Conservation (phyloP, 2,113 vertebrate species). For the Pituophis catenifer region DNA sequence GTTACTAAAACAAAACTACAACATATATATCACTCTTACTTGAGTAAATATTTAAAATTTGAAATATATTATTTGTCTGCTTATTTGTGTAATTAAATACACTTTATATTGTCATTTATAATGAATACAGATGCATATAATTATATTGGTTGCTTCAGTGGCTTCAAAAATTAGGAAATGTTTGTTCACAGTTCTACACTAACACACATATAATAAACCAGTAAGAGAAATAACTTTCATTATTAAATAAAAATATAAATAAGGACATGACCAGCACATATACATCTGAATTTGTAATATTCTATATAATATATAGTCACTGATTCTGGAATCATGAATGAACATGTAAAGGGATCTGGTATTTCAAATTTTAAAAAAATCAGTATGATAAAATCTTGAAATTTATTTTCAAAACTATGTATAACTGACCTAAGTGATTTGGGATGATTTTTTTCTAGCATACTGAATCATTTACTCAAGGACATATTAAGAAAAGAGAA, state of each 20-base stretch:
- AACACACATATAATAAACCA: neutral
- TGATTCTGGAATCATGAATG: neutral
- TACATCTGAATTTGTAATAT: neutral
- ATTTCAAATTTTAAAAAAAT: neutral
- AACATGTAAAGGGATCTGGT: neutral
- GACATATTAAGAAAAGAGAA: neutral
- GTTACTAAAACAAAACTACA: neutral
- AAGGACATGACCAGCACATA: neutral
- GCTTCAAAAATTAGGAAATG: neutral
- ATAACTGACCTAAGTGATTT: neutral
- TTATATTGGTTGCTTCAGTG: neutral
- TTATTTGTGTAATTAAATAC: neutral
- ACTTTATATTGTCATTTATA: neutral
- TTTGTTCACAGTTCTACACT: neutral
- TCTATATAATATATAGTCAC: neutral
- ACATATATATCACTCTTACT: neutral
- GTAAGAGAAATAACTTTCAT: neutral
- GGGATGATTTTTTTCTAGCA: neutral
- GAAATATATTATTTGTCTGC: neutral
- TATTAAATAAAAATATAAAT: neutral
- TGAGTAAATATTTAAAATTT: neutral
- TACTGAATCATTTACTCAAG: slow-evolving; percentile 25
- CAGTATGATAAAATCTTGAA: neutral
- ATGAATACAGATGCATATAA: neutral
- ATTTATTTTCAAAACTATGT: neutral